These are phyloP conservation scores for Pandion haliaetus DNA, from an alignment of 2,113 vertebrate genomes.

Conservation along the genomic window DNA sequence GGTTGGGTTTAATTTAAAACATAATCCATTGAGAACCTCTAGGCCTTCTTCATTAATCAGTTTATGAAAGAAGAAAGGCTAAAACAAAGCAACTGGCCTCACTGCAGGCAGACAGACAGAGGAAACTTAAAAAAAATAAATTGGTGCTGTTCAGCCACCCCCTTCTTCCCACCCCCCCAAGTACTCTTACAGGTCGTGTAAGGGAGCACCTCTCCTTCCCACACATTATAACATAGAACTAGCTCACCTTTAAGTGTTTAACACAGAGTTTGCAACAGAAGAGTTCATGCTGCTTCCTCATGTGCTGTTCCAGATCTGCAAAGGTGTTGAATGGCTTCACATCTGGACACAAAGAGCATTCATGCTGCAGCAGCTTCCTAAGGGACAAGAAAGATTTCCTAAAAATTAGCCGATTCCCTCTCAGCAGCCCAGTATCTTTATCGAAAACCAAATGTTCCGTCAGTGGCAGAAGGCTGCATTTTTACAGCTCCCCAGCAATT, in stretches of 20 bases:
- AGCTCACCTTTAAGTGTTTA: constrained; percentile 89
- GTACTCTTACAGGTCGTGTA: background rate
- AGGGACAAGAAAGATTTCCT: background rate
- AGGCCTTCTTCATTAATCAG: background rate
- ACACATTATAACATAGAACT: background rate
- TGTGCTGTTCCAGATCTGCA: constrained; percentile 95
- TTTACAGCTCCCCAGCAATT: background rate
- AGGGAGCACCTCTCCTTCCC: background rate
- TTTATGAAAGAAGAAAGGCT: background rate
- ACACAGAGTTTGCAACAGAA: constrained; percentile 96
- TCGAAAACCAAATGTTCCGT: rapidly evolving
- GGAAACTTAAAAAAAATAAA: background rate
- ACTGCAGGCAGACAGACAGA: background rate
- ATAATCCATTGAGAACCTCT: background rate
- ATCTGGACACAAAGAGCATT: constrained; percentile 86
- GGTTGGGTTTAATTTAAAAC: background rate
- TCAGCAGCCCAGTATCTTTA: background rate
- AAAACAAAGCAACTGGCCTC: background rate
- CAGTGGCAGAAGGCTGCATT: background rate
- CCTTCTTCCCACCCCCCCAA: background rate
- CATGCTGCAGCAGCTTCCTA: constrained; percentile 88
- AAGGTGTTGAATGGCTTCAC: constrained; percentile 85
- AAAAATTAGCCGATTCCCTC: background rate
- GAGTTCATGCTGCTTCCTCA: constrained; percentile 94
- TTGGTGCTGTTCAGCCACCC: background rate